Percentiles rank a stretch among this genome's conserved stretches.
Conservation (phyloP, 2,797 vertebrate species). For the Coilia nasus region DNA sequence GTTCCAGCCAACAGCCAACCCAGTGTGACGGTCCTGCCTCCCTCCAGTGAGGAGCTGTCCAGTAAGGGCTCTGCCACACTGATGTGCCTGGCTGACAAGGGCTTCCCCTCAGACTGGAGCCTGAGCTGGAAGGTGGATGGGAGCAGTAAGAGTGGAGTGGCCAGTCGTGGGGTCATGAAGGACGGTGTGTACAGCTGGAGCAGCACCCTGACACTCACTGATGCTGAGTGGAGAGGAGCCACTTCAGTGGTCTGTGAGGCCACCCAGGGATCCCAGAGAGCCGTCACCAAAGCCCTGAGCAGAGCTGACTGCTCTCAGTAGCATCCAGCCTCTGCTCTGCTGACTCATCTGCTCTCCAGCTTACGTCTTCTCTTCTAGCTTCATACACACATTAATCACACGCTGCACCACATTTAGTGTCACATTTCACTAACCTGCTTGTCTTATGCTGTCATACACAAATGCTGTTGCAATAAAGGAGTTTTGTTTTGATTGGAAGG, state of each 20-base stretch:
- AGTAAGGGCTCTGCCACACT: slow-evolving; percentile 49
- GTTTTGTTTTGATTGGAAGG: neutral
- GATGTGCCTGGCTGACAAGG: slow-evolving; percentile 59
- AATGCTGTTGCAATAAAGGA: neutral
- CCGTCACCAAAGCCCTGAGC: slow-evolving; percentile 36
- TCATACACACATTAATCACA: neutral
- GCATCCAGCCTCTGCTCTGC: slow-evolving; percentile 39
- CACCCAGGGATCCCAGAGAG: slow-evolving; percentile 14
- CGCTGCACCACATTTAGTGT: neutral
- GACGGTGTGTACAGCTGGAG: slow-evolving; percentile 62
- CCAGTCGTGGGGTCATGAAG: slow-evolving; percentile 35
- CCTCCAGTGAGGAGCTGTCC: slow-evolving; percentile 43
- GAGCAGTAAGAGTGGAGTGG: slow-evolving; percentile 40
- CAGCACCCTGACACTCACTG: slow-evolving; percentile 63
- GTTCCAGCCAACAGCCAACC: slow-evolving; percentile 32
- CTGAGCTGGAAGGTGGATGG: slow-evolving; percentile 62
- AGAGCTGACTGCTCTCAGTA: slow-evolving; percentile 48
- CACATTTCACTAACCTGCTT: neutral
- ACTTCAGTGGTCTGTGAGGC: slow-evolving; percentile 43
- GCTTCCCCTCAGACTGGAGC: slow-evolving; percentile 64
- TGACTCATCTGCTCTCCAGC: neutral
- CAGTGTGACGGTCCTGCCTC: slow-evolving; percentile 41
- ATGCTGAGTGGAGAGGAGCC: slow-evolving; percentile 34
- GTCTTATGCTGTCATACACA: neutral
- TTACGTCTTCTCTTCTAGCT: neutral